Conservation (phyloP, 2,113 vertebrate species). For the Suncus etruscus region DNA sequence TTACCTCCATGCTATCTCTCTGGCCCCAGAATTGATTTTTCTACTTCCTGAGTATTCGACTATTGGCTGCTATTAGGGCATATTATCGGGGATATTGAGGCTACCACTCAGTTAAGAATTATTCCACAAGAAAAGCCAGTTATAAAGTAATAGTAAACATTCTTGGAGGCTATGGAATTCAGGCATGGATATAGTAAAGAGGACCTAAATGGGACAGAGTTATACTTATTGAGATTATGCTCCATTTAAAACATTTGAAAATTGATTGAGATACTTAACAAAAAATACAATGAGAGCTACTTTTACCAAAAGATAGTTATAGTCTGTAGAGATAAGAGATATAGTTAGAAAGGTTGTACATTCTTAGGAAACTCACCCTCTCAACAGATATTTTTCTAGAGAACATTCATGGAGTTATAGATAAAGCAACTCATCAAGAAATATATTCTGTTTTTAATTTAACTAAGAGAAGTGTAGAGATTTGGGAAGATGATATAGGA, state of each 20-base stretch:
- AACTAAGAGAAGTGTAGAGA: slow-evolving; percentile 17
- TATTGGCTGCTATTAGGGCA: not conserved
- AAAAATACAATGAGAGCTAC: not conserved
- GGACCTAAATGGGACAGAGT: not conserved
- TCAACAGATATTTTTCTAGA: slow-evolving; percentile 39
- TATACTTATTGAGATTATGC: slow-evolving; percentile 16
- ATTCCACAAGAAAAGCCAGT: not conserved
- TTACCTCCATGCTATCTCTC: no score
- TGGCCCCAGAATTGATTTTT: not conserved
- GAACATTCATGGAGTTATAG: slow-evolving; percentile 13
- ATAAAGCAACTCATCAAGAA: not conserved
- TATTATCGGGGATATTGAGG: not conserved
- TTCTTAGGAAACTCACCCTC: not conserved
- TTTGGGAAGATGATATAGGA: slow-evolving; percentile 37
- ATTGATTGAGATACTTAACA: not conserved
- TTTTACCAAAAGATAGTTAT: not conserved
- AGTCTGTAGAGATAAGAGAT: not conserved
- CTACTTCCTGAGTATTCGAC: not conserved
- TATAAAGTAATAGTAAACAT: not conserved
- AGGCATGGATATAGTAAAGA: not conserved
- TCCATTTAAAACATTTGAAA: not conserved
- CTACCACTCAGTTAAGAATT: not conserved
- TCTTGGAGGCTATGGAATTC: not conserved
- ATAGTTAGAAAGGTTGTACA: slow-evolving; percentile 7
- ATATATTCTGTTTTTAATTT: slow-evolving; percentile 51